Base-by-base conservation (phyloP, 2,797 vertebrate genomes). In the Lepus townsendii region DNA sequence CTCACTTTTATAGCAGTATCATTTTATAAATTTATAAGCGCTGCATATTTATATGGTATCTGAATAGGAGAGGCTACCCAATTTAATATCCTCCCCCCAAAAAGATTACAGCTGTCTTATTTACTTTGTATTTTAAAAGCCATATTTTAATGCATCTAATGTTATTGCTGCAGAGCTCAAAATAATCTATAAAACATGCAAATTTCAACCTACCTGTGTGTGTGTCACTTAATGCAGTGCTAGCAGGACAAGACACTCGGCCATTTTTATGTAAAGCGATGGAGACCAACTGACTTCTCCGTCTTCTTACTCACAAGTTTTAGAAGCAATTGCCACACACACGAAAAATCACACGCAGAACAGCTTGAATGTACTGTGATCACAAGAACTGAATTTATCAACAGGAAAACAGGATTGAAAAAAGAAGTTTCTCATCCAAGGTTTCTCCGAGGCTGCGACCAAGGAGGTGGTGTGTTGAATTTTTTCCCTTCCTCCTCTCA, bases 361-460 rank as follows among this genome's bases (percentile, higher is more conserved):
- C 98, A 98, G 98, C 98, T 98, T 96, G 98, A 98, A 98, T 98
- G 98, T 98, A 98, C 97, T 97, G 97, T 97, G 98, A 98, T 98
- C 98, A 98, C 98, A 98, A 99, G 98, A 98, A 98, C 97, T 94
- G 98, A 98, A 99, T 98, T 99, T 98, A 99, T 99, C 99, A 98
- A 98, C 96, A 98, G 97, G 97, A 97, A 98, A 98, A 96, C 97
- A 98, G 97, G 97, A 98, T 96, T 97, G 97, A 95, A 93, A 96
- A 97, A 98, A 98, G 98, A 98, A 98, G 98, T 98, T 98, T 98
- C 88, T 99, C 98, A 98, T 99, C 98, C 98, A 98, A 98, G 98
- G 97, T 97, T 98, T 98, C 87, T 98, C 98, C 17, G 79, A 98
- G 98, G 98, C 98, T 98, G 99, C 98, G 98, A 98, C 98, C 96